Evolutionary conservation across 2,113 vertebrate species (phyloP), one percentile per base, ranked within the genome.

Genomic region (Cygnus buccinator): DNA sequence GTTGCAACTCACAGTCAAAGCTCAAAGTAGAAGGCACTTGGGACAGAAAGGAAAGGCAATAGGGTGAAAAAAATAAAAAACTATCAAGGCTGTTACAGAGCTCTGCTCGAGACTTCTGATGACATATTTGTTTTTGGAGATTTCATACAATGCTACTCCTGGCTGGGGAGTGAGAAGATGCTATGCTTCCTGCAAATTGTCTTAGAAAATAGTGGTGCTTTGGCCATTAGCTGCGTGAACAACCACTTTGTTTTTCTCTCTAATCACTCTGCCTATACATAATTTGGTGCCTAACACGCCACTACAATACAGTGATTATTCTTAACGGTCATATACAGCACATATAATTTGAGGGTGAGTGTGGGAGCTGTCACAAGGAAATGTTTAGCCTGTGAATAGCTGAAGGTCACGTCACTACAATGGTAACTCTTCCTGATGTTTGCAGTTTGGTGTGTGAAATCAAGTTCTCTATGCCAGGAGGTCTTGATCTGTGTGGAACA

Each of bases 191-290:
- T 92, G 94, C 74, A 94, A 93, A 95, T 91, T 94, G 92, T 77
- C 90, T 91, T 59, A 71, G 95, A 76, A 95, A 96, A 91, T 70
- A 89, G 94, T 76, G 92, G 88, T 93, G 35, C 91, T 96, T 91
- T 92, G 95, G 87, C 90, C 80, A 77, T 90, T 90, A 97, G 88
- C 89, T 90, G 85, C 80, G 41, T 68, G 94, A 97, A 28, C 55
- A 96, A n/a, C 78, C 67, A 52, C 93, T 96, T 91, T 96, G 87
- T 97, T 95, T 85, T 91, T 87, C 91, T 84, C 80, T 37, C 74
- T 95, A 79, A 96, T 96, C 70, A n/a, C 91, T 95, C 85, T 97
- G 89, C 94, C 92, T 95, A 48, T 82, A 94, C 89, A 55, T 95
- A 93, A 94, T 95, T 94, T 83, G 93, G 89, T 94, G 65, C 95